A percentile compares a stretch with the other conserved stretches of the same genome.
These are phyloP conservation scores for Aplochiton taeniatus DNA, from an alignment of 2,797 vertebrate species.

Conservation along the genomic window DNA sequence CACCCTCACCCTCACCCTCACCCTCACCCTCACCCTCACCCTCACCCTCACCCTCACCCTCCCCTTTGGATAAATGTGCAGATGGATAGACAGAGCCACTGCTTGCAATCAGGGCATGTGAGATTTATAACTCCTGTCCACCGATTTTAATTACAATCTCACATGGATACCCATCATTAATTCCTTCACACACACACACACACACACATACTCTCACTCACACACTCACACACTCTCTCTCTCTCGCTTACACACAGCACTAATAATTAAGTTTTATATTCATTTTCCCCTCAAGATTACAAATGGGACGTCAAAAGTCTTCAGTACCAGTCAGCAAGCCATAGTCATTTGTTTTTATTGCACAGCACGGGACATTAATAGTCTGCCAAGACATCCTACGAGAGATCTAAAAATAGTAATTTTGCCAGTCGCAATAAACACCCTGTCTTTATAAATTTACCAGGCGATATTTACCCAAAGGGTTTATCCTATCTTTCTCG, in stretches of 20 bases:
- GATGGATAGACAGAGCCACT: constrained; percentile 6
- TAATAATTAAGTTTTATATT: constrained; percentile 51
- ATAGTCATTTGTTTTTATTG: background rate
- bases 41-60: constrained; percentile 32
- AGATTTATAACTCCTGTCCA: background rate
- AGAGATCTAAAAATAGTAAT: background rate
- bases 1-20: background rate
- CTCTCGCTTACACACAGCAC: background rate
- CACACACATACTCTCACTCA: background rate
- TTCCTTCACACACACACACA: background rate
- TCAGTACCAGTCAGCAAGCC: background rate
- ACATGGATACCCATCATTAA: background rate
- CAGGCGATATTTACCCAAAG: no score
- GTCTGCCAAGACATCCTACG: background rate
- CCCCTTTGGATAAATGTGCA: constrained; percentile 10
- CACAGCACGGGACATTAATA: background rate
- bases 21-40: background rate
- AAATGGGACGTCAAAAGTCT: constrained; percentile 36
- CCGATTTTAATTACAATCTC: constrained; percentile 3
- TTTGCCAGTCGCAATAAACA: background rate
- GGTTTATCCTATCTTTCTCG: no score
- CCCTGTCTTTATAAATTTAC: no score
- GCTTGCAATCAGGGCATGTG: background rate
- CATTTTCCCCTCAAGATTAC: constrained; percentile 53
- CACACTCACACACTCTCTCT: background rate